These are phyloP conservation scores for Saguinus imperator DNA, from an alignment of 2,113 vertebrate species.

Conservation along the genomic window DNA sequence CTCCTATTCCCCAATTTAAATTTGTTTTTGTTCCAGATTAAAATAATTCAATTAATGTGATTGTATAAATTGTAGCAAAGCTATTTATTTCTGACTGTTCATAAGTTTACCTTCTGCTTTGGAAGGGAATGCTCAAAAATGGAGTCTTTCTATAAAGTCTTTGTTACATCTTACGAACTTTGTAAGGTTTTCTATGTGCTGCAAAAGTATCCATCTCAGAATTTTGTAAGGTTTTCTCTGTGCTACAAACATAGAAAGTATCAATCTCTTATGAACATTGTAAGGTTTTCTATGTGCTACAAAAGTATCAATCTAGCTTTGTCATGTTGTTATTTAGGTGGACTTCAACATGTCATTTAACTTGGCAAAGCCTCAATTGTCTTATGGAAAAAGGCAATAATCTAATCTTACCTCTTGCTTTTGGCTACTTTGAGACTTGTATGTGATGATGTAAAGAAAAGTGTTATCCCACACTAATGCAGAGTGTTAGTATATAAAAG, in stretches of 20 bases:
- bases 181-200: background rate
- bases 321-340: background rate
- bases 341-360: conserved; percentile 9
- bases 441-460: background rate
- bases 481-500: background rate
- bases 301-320: background rate
- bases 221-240: background rate
- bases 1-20: background rate
- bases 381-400: background rate
- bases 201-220: background rate
- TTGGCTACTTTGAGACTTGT: background rate
- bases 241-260: background rate
- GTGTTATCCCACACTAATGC: background rate
- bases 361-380: background rate
- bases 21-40: conserved; percentile 11
- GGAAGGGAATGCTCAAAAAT: background rate
- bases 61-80: background rate
- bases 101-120: conserved; percentile 3
- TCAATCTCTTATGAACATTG: background rate
- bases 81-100: background rate
- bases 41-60: background rate
- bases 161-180: background rate
- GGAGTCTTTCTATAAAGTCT: background rate
- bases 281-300: background rate
- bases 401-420: background rate